phyloP scores from a whole-genome alignment of 2,113 vertebrate species.

The Ondatra zibethicus region DNA sequence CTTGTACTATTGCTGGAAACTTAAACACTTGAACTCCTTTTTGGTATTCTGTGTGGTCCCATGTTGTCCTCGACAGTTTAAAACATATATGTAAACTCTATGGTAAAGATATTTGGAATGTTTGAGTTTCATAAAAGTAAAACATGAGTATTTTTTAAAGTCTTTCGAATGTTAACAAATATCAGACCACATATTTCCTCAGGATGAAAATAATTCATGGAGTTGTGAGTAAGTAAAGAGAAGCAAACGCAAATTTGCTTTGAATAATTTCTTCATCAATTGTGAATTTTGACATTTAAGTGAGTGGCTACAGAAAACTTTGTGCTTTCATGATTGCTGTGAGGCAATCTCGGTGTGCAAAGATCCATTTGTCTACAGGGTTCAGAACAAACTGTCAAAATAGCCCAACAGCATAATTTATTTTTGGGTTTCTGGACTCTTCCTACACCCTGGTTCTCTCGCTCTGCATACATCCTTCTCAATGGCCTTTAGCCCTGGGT shows the following conservation, averaged over 20 bases:
- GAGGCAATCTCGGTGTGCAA: not conserved
- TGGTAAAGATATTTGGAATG: not conserved
- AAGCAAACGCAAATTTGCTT: not conserved
- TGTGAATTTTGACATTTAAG: not conserved
- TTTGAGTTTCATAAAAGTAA: fast-evolving
- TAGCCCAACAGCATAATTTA: not conserved
- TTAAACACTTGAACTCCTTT: constrained; percentile 61
- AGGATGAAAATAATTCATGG: not conserved
- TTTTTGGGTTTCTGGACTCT: constrained; percentile 37
- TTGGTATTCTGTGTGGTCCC: not conserved
- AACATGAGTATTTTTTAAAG: not conserved
- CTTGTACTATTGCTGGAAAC: constrained; percentile 19
- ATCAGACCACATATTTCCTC: not conserved
- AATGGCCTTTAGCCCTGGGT: not conserved
- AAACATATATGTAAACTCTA: not conserved
- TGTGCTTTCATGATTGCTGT: fast-evolving
- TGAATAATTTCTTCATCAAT: not conserved
- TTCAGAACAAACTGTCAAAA: constrained; percentile 65
- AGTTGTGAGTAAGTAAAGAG: not conserved
- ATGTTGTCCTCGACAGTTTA: not conserved
- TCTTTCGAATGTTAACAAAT: not conserved
- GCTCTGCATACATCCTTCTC: not conserved
- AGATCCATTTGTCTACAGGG: constrained; percentile 27
- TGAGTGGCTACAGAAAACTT: not conserved
- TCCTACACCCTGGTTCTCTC: constrained; percentile 32